Conservation (phyloP, 2,888 invertebrate genomes). For the Drosophila fungiperda region DNA sequence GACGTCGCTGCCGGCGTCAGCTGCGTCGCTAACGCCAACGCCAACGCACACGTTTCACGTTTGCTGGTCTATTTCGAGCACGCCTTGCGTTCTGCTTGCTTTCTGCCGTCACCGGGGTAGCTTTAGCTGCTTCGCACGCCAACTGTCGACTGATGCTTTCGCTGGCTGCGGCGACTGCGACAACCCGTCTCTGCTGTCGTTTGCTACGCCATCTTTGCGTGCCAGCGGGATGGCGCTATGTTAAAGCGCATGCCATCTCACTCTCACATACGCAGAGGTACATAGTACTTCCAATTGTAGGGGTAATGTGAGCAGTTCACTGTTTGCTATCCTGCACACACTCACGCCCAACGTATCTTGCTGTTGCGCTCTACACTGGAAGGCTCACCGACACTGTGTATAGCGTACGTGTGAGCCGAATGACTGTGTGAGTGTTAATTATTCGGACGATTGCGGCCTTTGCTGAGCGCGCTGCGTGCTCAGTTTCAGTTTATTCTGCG, state of each 20-base stretch:
- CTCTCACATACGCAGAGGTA: neutral
- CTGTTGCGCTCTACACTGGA: conserved; percentile 54
- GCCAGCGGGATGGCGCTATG: conserved; percentile 49
- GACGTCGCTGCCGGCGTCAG: conserved; percentile 48
- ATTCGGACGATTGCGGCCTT: conserved; percentile 48
- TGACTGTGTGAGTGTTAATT: conserved; percentile 42
- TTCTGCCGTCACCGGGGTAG: conserved; percentile 34
- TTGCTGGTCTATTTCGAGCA: neutral
- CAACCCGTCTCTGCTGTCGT: conserved; percentile 26
- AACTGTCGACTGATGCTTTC: conserved; percentile 50
- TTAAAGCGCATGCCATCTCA: conserved; percentile 9
- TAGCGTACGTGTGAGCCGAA: conserved; percentile 55
- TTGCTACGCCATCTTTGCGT: conserved; percentile 71
- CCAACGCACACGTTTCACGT: conserved; percentile 31
- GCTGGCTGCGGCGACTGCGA: conserved; percentile 37
- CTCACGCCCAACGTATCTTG: neutral
- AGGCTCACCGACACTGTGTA: conserved; percentile 69
- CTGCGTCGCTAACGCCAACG: conserved; percentile 50
- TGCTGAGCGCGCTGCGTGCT: conserved; percentile 41
- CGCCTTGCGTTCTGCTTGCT: conserved; percentile 27
- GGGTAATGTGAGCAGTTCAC: conserved; percentile 42
- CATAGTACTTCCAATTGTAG: conserved; percentile 61
- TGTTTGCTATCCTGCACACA: conserved; percentile 29
- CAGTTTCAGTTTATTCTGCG: conserved; percentile 75
- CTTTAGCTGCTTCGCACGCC: conserved; percentile 52